Evolutionary conservation across 2,888 invertebrate species (phyloP).

Genomic region (Tipula helvola): DNA sequence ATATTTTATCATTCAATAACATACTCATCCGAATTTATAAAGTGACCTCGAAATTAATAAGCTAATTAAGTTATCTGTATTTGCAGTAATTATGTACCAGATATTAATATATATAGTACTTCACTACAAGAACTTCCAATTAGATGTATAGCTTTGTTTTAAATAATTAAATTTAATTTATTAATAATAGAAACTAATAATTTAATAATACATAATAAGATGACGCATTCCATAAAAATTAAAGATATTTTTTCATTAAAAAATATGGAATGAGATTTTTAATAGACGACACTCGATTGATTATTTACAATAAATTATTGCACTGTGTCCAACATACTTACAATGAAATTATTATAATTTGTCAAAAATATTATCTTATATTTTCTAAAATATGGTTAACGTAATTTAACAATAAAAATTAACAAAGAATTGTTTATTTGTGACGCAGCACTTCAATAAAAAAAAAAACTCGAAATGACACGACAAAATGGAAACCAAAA

Average conservation of each 20-base stretch:
- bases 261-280: neutral
- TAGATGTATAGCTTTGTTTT: neutral
- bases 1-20: neutral
- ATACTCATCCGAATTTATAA: neutral
- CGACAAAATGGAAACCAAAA: neutral
- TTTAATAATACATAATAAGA: conserved; percentile 8
- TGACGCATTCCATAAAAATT: conserved; percentile 7
- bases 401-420: neutral
- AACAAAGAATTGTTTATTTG: conserved; percentile 4
- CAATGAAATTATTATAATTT: neutral
- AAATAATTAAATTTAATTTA: neutral
- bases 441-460: conserved; percentile 9
- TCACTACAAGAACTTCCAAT: neutral
- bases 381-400: neutral
- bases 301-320: neutral
- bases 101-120: neutral
- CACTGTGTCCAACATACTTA: neutral
- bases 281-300: neutral
- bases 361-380: neutral
- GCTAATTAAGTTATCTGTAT: neutral
- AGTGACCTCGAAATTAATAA: neutral
- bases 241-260: neutral
- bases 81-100: neutral
- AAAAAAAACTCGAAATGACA: neutral
- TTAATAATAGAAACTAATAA: neutral